Conservation (phyloP, 2,888 invertebrate genomes). For the Seira sanloemensis region DNA sequence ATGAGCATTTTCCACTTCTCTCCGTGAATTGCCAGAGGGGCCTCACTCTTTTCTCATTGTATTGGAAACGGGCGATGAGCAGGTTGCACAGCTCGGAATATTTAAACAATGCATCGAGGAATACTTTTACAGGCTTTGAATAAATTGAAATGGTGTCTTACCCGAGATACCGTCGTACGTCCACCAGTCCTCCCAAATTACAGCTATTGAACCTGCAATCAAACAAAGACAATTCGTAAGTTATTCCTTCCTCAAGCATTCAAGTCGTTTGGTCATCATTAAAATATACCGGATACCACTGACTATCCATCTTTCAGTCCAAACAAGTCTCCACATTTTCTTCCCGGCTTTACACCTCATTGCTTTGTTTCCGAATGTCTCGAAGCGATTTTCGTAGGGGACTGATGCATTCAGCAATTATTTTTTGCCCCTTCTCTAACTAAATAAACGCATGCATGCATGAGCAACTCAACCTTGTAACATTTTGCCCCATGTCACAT, state of each 20-base stretch:
- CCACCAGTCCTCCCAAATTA: slow-evolving; percentile 97
- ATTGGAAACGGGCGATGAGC: too few relatives aligned
- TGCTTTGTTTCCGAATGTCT: too few relatives aligned
- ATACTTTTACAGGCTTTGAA: too few relatives aligned
- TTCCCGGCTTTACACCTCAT: background rate
- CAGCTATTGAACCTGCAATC: slow-evolving; percentile 69
- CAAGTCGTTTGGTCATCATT: background rate
- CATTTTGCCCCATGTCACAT: background rate
- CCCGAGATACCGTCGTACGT: slow-evolving; percentile 96
- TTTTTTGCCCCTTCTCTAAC: background rate
- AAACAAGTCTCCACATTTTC: background rate
- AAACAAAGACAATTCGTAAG: slow-evolving; percentile 7
- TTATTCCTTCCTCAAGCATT: background rate
- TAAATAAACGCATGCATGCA: background rate
- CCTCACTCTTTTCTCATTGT: too few relatives aligned
- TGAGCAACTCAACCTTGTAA: background rate
- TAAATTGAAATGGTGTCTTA: too few relatives aligned
- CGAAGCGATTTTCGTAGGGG: too few relatives aligned
- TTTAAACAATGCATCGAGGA: too few relatives aligned
- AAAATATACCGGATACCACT: background rate
- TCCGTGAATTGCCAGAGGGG: too few relatives aligned
- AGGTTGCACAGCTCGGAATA: too few relatives aligned
- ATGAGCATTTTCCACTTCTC: too few relatives aligned
- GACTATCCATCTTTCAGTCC: too few relatives aligned
- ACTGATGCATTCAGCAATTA: background rate